Evolutionary conservation across 2,888 invertebrate genomes (phyloP).

Genomic region (Nomada ruficornis): DNA sequence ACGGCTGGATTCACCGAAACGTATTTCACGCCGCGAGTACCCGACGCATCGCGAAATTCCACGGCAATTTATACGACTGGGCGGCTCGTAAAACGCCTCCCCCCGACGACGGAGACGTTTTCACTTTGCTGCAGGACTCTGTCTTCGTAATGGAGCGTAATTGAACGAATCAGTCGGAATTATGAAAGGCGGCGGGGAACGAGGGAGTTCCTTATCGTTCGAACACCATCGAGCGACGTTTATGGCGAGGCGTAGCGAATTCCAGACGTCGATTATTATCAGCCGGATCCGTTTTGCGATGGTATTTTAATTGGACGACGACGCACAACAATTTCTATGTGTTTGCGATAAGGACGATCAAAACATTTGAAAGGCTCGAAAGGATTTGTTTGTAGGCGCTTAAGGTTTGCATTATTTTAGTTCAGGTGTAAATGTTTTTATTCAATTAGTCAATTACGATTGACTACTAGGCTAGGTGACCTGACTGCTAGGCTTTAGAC

Average conservation of each 20-base stretch:
- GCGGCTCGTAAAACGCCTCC: slow-evolving; percentile 32
- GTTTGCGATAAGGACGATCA: too few relatives aligned
- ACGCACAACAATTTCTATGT: too few relatives aligned
- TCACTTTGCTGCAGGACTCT: slow-evolving; percentile 26
- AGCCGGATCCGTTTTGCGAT: too few relatives aligned
- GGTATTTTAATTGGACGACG: too few relatives aligned
- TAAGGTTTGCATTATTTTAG: too few relatives aligned
- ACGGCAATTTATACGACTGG: slow-evolving; percentile 38
- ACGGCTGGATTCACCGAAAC: slow-evolving; percentile 32
- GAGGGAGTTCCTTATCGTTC: neutral
- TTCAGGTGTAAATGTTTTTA: neutral
- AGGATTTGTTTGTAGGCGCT: too few relatives aligned
- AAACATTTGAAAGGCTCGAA: too few relatives aligned
- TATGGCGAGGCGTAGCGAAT: neutral
- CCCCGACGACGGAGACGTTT: slow-evolving; percentile 33
- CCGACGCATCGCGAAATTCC: slow-evolving; percentile 45
- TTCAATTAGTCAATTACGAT: neutral
- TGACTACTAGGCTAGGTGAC: neutral
- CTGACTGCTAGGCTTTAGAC: neutral
- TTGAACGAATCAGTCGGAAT: slow-evolving; percentile 52
- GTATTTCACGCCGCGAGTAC: slow-evolving; percentile 28
- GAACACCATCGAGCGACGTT: slow-evolving; percentile 5
- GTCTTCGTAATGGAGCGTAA: slow-evolving; percentile 32
- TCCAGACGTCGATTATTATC: neutral
- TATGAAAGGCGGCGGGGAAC: slow-evolving; percentile 27